Base-by-base conservation (phyloP, 2,113 vertebrate genomes). In the Micromys minutus region DNA sequence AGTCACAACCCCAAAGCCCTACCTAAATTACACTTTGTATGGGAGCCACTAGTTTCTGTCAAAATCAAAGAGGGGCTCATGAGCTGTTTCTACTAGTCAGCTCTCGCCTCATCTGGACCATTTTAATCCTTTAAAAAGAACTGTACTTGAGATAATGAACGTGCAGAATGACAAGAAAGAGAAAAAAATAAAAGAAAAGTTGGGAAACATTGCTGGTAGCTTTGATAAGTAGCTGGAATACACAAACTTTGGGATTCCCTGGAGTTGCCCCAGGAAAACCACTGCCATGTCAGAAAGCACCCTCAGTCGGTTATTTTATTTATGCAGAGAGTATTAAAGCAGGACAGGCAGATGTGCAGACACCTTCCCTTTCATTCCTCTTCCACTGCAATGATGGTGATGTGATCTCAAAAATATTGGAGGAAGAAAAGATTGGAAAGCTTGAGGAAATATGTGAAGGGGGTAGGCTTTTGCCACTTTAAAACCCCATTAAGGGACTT, bases 21-120 rank as follows among this genome's bases (percentile, higher is more conserved):
- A 89, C 77, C 16, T 42, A 92, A 97, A 92, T 63, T 90, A 6
- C 2, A 92, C 45, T 45, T 22, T 7, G 36, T 52, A 29, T 77
- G 42, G 11, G 75, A 95, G 29, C 2, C n/a, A 89, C 69, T 91
- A 45, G 75, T 96, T 95, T 19, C 36, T 67, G 6, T 72, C 21
- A 39, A 81, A 67, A 36, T 31, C 55, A 57, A 93, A 90, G 15
- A 86, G 2, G 3, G 50, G 11, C 26, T 57, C 29, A 63, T 1
- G 4, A 87, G 45, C 15, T 92, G n/a, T 88, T 90, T 92, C 61
- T 59, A 24, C 29, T 15, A 67, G 55, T 50, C 92, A 71, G 34
- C 6, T 55, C 36, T 91, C 50, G 61, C 45, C 22, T 95, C 31
- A 39, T 67, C 39, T 95, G 22, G 47, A 21, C 5, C 26, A 87